These are phyloP conservation scores for Psettodes erumei DNA, from an alignment of 2,113 vertebrate species.

Conservation along the genomic window DNA sequence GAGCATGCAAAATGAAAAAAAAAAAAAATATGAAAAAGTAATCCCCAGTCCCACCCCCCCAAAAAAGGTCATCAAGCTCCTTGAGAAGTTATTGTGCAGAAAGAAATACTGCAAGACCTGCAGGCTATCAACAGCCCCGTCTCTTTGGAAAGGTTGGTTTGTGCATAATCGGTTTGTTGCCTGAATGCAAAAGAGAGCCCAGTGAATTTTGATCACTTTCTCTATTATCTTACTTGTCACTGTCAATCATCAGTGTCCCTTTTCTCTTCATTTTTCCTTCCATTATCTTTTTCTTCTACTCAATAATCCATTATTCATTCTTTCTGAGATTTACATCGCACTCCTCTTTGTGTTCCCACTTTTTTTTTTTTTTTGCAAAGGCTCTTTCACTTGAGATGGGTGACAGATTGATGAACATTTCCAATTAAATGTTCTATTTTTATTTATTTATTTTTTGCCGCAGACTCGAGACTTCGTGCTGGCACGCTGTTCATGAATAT, in stretches of 20 bases:
- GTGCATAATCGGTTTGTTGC: constrained; percentile 56
- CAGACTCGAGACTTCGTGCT: constrained; percentile 46
- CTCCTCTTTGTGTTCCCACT: constrained; percentile 35
- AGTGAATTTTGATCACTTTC: constrained; percentile 59
- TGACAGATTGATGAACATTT: constrained; percentile 69
- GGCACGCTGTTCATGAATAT: constrained; percentile 34
- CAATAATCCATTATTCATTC: constrained; percentile 62
- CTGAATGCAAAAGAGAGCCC: constrained; percentile 36
- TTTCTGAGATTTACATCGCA: constrained; percentile 34
- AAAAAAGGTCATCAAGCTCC: constrained; percentile 26
- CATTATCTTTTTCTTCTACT: constrained; percentile 50
- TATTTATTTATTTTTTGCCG: constrained; percentile 59
- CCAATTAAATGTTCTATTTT: constrained; percentile 60
- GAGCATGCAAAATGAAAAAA: constrained; percentile 19
- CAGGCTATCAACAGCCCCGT: constrained; percentile 39
- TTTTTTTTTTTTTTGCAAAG: constrained; percentile 13
- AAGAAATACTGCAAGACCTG: constrained; percentile 20
- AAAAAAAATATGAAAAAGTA: constrained; percentile 18
- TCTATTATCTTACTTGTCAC: constrained; percentile 60
- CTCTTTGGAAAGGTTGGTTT: constrained; percentile 43
- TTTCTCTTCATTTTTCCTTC: constrained; percentile 30
- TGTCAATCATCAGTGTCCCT: constrained; percentile 59
- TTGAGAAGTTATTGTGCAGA: constrained; percentile 34
- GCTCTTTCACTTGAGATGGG: constrained; percentile 32
- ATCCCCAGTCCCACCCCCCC: constrained; percentile 1